phyloP scores from a whole-genome alignment of 2,888 invertebrate genomes.

The Morpho achilles region DNA sequence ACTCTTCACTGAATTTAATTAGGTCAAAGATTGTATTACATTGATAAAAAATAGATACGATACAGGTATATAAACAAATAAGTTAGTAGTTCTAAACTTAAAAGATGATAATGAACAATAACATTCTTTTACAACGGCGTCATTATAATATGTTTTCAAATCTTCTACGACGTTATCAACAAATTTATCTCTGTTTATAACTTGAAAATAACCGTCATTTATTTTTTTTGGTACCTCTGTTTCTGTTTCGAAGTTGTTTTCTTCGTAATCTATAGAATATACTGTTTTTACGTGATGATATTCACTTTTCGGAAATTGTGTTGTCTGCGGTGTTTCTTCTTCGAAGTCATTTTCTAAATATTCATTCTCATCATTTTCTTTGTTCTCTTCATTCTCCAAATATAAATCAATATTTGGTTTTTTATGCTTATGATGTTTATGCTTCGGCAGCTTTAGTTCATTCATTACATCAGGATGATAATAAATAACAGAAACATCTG shows the following conservation, averaged over 20 bases:
- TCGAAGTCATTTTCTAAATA: slow-evolving; percentile 19
- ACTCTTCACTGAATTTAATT: not conserved
- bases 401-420: slow-evolving; percentile 29
- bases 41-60: not conserved
- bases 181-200: slow-evolving; percentile 30
- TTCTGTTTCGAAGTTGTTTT: not conserved
- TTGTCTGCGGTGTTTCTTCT: slow-evolving; percentile 17
- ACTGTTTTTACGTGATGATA: slow-evolving; percentile 13
- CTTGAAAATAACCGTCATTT: slow-evolving; percentile 20
- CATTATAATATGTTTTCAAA: slow-evolving; percentile 33
- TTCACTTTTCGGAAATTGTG: slow-evolving; percentile 19
- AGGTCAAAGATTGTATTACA: too few relatives aligned
- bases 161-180: slow-evolving; percentile 32
- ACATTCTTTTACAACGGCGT: slow-evolving; percentile 37
- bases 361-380: slow-evolving; percentile 33
- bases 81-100: slow-evolving; percentile 8
- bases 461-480: slow-evolving; percentile 38
- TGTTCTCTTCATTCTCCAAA: slow-evolving; percentile 29
- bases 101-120: slow-evolving; percentile 32
- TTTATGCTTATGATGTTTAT: slow-evolving; percentile 38
- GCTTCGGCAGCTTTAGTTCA: slow-evolving; percentile 34
- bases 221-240: slow-evolving; percentile 13
- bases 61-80: not conserved
- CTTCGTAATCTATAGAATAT: slow-evolving; percentile 20
- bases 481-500: slow-evolving; percentile 31